phyloP scores from a whole-genome alignment of 2,797 vertebrate genomes.

The Dendrocincla tyrannina region DNA sequence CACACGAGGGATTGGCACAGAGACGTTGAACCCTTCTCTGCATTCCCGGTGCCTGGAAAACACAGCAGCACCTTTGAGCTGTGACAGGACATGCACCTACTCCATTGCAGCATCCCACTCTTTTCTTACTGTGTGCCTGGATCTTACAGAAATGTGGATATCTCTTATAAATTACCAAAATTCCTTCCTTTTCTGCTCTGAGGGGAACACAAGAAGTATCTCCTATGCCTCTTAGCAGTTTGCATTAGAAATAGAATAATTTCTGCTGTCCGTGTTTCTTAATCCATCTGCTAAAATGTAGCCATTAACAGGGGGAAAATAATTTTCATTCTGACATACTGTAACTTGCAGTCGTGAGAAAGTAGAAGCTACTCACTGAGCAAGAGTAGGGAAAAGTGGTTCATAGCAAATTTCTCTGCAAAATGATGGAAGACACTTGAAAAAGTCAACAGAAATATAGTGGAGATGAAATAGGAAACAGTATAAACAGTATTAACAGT shows the following conservation, averaged over 20 bases:
- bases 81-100: not conserved
- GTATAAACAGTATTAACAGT: not conserved
- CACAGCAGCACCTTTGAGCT: not conserved
- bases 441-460: not conserved
- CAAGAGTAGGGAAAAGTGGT: not conserved
- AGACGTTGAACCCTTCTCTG: not conserved
- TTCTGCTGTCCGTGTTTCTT: not conserved
- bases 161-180: not conserved
- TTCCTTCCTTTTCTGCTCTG: not conserved
- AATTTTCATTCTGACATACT: not conserved
- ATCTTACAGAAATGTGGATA: not conserved
- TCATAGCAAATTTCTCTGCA: not conserved
- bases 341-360: not conserved
- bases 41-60: not conserved
- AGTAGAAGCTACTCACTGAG: not conserved
- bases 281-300: not conserved
- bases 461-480: not conserved
- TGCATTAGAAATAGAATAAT: not conserved
- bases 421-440: not conserved
- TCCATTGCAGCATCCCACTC: accelerated
- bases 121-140: not conserved
- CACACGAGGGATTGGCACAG: not conserved
- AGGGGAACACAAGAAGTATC: not conserved
- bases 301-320: not conserved
- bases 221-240: not conserved